A percentile compares a stretch with the other conserved stretches of the same genome.
These are phyloP conservation scores for Pristionchus mayeri DNA, from an alignment of 2,888 invertebrate genomes.

Conservation along the genomic window DNA sequence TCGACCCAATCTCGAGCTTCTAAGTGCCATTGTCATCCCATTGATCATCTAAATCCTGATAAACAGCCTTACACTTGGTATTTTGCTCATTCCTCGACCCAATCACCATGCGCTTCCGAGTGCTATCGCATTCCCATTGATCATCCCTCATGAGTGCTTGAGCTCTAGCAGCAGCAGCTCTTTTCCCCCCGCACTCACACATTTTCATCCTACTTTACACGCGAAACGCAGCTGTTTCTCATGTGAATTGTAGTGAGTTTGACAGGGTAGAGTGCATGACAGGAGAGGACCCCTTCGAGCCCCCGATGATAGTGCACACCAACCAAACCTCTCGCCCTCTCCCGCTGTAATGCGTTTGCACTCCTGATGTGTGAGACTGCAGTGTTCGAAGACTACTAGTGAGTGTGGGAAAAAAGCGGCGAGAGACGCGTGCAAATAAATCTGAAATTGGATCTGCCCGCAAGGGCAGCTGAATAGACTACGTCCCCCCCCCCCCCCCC, in stretches of 20 bases:
- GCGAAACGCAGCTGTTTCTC: slow-evolving; percentile 29
- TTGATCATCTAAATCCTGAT: no score
- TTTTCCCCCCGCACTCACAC: not conserved
- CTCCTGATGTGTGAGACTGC: not conserved
- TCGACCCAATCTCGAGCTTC: no score
- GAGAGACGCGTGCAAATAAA: slow-evolving; percentile 26
- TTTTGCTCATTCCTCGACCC: not conserved
- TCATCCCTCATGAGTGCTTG: slow-evolving; percentile 17
- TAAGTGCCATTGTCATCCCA: no score
- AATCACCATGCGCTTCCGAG: not conserved
- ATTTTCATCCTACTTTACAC: not conserved
- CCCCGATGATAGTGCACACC: not conserved
- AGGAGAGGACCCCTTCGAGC: not conserved
- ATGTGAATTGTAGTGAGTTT: slow-evolving; percentile 19
- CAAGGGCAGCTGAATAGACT: not conserved
- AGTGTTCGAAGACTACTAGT: not conserved
- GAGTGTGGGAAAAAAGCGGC: not conserved
- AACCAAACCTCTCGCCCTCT: no score
- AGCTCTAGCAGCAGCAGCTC: no score
- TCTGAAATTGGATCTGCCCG: slow-evolving; percentile 25
- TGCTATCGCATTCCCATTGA: slow-evolving; percentile 14
- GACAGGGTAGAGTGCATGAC: slow-evolving; percentile 20
- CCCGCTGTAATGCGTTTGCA: not conserved
- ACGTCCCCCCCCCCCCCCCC: not conserved
- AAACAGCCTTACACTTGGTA: not conserved